Percentiles rank a stretch among this genome's conserved stretches.
Evolutionary conservation across 1,140 invertebrate genomes (phyloP).

Genomic region (Apis florea): DNA sequence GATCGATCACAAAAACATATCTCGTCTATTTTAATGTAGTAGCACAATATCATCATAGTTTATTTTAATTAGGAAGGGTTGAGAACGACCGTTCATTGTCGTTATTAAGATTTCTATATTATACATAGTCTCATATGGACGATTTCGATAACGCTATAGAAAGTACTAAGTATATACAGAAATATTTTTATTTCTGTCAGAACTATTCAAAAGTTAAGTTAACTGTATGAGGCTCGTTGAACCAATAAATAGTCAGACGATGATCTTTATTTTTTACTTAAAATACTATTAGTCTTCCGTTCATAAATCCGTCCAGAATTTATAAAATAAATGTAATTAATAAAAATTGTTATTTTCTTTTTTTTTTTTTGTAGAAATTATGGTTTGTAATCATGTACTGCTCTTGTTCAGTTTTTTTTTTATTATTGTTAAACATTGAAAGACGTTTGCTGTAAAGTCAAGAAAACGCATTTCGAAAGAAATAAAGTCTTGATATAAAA

Average conservation of each 20-base stretch:
- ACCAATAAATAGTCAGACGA: conserved; percentile 5
- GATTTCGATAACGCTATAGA: conserved; percentile 43
- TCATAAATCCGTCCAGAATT: not conserved
- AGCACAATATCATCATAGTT: conserved; percentile 31
- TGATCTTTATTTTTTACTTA: not conserved
- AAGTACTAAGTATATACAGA: conserved; percentile 16
- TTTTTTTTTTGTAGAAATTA: not conserved
- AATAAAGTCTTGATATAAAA: conserved; percentile 46
- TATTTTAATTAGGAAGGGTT: conserved; percentile 49
- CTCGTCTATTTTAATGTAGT: conserved; percentile 24
- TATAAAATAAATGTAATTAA: not conserved
- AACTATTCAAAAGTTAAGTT: conserved; percentile 15
- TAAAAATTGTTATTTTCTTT: not conserved
- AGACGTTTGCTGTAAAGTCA: not conserved
- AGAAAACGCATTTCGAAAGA: conserved; percentile 21
- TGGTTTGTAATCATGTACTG: not conserved
- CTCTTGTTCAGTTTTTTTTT: not conserved
- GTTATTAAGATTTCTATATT: conserved; percentile 35
- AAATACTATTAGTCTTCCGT: not conserved
- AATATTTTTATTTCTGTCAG: not conserved
- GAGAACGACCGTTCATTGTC: conserved; percentile 21
- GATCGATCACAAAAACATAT: conserved; percentile 26
- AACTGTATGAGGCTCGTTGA: not conserved
- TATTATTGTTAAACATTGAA: conserved; percentile 2
- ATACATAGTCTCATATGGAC: conserved; percentile 49